Evolutionary conservation across 2,888 invertebrate genomes (phyloP), one percentile per base, ranked within the genome.

Genomic region (Plebejus anna): DNA sequence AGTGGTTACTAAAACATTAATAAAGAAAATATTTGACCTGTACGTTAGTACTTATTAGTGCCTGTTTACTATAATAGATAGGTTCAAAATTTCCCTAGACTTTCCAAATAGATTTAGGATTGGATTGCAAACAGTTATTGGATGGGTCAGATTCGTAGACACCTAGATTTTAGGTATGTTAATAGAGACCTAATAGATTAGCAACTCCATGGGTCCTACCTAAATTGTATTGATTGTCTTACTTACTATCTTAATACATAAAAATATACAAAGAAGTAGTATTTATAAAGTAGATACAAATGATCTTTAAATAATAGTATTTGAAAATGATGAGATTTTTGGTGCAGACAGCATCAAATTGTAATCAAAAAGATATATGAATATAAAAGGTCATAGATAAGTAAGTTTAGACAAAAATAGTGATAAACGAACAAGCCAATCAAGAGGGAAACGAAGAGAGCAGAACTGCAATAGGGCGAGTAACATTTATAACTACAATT

Each of bases 131-230:
- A 47, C 47, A 72, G 32, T 51, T 72, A 51, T 90, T 91, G 94
- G 94, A 94, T 94, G 94, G 89, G 94, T 94, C 94, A 93, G 92
- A 91, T 88, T 85, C 87, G 86, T 86, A 84, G 80, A 73, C 75
- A 89, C 87, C 86, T 89, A 90, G 87, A 84, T 85, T 89, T 86
- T 87, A 87, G 90, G 87, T 83, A 89, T 90, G 88, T 87, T 84
- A 82, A 89, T 91, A 91, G 90, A 89, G 80, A 82, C 84, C 84
- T 86, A 77, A 75, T 76, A 91, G 90, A 86, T 90, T 92, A 92
- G 91, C 90, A 85, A 90, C 91, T 92, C 91, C 89, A 90, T 89
- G 85, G 88, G 85, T 87, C 86, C 86, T 91, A 88, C 89, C 87
- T 80, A 32, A 51, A 51, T 6, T 66, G 32, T 66, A 22, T 22